Conservation (phyloP, 2,797 vertebrate species). For the Sylvilagus floridanus region DNA sequence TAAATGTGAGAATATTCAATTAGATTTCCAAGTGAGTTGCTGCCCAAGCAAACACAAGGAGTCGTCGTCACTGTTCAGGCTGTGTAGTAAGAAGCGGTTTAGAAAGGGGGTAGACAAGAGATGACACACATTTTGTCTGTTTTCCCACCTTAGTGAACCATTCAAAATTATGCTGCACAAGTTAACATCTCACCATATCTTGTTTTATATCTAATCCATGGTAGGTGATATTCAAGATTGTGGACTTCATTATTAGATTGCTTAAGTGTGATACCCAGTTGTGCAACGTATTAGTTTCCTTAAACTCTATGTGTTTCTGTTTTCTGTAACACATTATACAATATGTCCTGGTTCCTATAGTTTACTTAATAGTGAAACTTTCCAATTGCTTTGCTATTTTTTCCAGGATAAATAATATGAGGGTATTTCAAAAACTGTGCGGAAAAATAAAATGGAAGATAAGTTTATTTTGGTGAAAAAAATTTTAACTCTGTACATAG, state of each 20-base stretch:
- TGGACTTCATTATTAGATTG: background rate
- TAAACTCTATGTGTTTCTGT: constrained; percentile 42
- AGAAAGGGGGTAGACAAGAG: background rate
- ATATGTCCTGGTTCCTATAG: background rate
- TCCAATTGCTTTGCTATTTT: background rate
- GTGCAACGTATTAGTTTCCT: constrained; percentile 34
- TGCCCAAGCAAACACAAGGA: background rate
- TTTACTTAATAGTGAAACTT: background rate
- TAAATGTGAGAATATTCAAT: background rate
- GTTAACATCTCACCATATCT: background rate
- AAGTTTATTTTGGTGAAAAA: no score
- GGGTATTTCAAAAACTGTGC: background rate
- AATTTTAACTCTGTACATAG: no score
- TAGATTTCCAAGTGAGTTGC: background rate
- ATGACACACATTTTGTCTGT: background rate
- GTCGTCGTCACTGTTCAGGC: background rate
- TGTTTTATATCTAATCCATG: background rate
- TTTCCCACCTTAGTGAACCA: background rate
- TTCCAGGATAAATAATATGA: background rate
- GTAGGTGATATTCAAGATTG: background rate
- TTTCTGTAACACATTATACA: background rate
- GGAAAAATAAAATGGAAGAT: no score
- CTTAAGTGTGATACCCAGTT: background rate
- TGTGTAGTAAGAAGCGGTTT: background rate
- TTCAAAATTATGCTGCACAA: background rate